Evolutionary conservation across 2,113 vertebrate species (phyloP).

Genomic region (Actenoides hombroni): DNA sequence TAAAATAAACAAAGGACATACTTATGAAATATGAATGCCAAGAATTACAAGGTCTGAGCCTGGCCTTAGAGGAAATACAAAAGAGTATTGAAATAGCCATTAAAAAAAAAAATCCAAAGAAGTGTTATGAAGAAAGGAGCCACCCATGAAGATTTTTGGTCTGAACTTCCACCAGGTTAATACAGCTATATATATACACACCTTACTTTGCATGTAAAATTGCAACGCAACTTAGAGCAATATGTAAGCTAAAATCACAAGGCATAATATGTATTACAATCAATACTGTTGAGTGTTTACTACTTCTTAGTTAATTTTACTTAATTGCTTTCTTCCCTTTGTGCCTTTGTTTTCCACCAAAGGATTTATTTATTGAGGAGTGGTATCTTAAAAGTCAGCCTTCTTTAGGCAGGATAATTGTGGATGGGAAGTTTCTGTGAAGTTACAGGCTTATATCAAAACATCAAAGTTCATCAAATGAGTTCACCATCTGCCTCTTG

Average conservation of each 20-base stretch:
- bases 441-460: not conserved
- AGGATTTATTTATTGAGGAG: not conserved
- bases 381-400: not conserved
- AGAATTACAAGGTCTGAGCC: slow-evolving; percentile 1
- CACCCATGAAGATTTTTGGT: not conserved
- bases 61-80: not conserved
- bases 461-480: not conserved
- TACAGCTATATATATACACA: not conserved
- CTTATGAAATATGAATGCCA: slow-evolving; percentile 33
- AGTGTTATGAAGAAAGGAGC: not conserved
- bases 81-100: not conserved
- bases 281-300: not conserved
- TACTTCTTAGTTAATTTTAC: not conserved
- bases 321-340: not conserved
- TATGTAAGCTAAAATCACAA: not conserved
- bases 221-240: not conserved
- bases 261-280: not conserved
- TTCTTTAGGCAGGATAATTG: not conserved
- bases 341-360: not conserved
- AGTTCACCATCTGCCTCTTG: not conserved
- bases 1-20: slow-evolving; percentile 43
- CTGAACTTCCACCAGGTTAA: not conserved
- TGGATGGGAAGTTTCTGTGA: not conserved
- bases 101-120: slow-evolving; percentile 10
- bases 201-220: not conserved